These are phyloP conservation scores for Zaprionus capensis DNA, from an alignment of 1,140 invertebrate species.

Conservation along the genomic window DNA sequence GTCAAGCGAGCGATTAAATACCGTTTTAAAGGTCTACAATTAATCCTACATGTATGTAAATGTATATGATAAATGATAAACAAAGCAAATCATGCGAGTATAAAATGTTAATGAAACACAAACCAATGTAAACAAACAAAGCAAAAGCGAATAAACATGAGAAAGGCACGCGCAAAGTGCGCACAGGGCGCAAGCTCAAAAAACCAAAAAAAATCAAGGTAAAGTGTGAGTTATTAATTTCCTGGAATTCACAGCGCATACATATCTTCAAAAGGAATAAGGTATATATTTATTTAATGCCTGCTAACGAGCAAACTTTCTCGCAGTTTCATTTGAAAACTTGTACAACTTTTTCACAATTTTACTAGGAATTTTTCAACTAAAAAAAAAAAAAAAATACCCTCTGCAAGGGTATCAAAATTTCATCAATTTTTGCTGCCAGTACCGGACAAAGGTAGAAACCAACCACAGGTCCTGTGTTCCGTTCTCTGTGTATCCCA, in stretches of 20 bases:
- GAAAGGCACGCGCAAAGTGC: conserved; percentile 58
- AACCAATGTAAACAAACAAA: conserved; percentile 28
- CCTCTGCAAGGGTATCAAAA: background rate
- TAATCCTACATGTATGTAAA: conserved; percentile 30
- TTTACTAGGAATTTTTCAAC: background rate
- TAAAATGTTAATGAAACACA: conserved; percentile 25
- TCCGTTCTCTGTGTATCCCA: too few relatives aligned
- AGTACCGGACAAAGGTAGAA: background rate
- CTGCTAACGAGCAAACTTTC: background rate
- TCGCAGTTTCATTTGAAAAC: background rate
- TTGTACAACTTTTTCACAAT: background rate
- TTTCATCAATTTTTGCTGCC: background rate
- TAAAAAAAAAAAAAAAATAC: background rate
- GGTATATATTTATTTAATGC: background rate
- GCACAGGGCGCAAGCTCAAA: conserved; percentile 40
- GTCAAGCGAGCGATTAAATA: conserved; percentile 20
- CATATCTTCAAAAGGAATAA: conserved; percentile 1
- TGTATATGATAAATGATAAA: conserved; percentile 25
- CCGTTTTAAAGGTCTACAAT: conserved; percentile 16
- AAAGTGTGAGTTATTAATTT: background rate
- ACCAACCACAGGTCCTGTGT: too few relatives aligned
- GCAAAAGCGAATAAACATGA: conserved; percentile 36
- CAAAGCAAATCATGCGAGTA: conserved; percentile 17
- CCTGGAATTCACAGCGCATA: conserved; percentile 2
- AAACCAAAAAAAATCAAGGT: conserved; percentile 39